These are phyloP conservation scores for Pan paniscus DNA, from an alignment of 2,113 vertebrate species.

Conservation along the genomic window DNA sequence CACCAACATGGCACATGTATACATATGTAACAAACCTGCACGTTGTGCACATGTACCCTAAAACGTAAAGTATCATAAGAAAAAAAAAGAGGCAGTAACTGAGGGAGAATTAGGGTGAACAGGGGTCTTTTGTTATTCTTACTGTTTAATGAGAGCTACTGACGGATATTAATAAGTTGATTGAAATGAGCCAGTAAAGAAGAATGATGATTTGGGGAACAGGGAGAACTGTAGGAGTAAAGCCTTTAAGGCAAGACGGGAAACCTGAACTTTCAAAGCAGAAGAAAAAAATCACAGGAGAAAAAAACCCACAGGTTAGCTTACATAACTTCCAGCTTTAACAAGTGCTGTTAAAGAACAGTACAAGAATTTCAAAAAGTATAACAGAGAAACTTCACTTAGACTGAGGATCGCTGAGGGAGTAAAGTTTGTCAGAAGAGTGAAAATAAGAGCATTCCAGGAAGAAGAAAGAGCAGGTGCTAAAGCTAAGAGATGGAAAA, in stretches of 20 bases:
- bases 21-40: too few relatives aligned
- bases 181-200: background rate
- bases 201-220: background rate
- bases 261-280: background rate
- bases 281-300: background rate
- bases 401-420: background rate
- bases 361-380: background rate
- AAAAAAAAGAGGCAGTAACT: background rate
- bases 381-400: background rate
- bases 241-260: background rate
- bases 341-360: background rate
- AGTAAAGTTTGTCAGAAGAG: conserved; percentile 12
- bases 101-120: background rate
- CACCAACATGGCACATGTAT: too few relatives aligned
- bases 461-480: background rate
- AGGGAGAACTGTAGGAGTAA: background rate
- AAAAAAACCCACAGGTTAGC: background rate
- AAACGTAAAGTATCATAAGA: too few relatives aligned
- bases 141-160: background rate
- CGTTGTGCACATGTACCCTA: too few relatives aligned
- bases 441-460: background rate
- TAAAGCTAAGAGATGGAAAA: conserved; percentile 10
- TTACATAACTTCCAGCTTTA: background rate
- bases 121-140: background rate
- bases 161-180: background rate